Evolutionary conservation across 53 echinoderm and acorn worm genomes (phyloP), one percentile per base, ranked within the genome.

Genomic region (Mesocentrotus franciscanus): DNA sequence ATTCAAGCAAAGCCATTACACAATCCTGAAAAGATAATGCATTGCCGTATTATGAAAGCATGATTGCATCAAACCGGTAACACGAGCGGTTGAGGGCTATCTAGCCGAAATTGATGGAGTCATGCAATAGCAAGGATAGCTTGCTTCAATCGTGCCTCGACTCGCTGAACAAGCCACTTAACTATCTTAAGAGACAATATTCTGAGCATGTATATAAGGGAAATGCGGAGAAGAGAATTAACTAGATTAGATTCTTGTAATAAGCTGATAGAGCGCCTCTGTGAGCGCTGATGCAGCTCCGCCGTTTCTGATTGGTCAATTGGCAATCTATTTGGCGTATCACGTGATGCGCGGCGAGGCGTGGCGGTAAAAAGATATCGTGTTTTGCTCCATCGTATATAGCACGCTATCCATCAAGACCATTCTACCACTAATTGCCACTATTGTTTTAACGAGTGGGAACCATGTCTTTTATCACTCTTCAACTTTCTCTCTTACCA

Each of bases 331-430:
- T 22, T n/a, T 71, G 74, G 92, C 92, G 92, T 74, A 68, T 92
- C 92, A 92, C 92, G 92, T 92, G 92, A 56, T 92, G 92, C 92
- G 92, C 68, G 56, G n/a, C 92, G 92, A 92, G 92, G 92, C 75
- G 92, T 92, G 72, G 64, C 92, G 92, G 24, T 29, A 92, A 72
- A 20, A 36, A 39, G 92, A 72, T 91, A 74, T 92, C 92, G 36
- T 4, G 92, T 92, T 92, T 33, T 92, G 34, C 66, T 39, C 16
- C 56, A 49, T 75, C 39, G 90, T 61, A 68, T 42, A 75, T 27
- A 42, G 91, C 74, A 9, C 13, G n/a, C 74, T 26, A 74, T 92
- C 92, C 74, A 75, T 92, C 92, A 74, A 24, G 92, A 13, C 72
- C 27, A 56, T 35, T 68, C 26, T 56, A 92, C 74, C 29, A 56